A percentile compares a stretch with the other conserved stretches of the same genome.
Conservation (phyloP, 1,140 invertebrate species). For the Onthophagus taurus region DNA sequence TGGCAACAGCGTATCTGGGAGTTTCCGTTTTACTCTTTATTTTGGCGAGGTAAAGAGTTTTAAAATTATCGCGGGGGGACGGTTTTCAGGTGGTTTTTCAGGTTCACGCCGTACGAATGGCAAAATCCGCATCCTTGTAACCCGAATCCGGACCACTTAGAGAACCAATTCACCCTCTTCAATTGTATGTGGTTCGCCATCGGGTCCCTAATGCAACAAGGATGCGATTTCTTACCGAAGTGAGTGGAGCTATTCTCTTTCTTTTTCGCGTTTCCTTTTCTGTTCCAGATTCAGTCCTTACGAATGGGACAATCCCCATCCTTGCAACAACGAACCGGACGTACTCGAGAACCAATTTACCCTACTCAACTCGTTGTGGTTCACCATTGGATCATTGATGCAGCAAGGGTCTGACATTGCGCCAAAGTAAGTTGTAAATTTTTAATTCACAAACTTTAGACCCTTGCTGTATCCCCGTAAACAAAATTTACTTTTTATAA, state of each 20-base stretch:
- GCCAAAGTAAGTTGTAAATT: conserved; percentile 45
- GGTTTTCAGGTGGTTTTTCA: conserved; percentile 29
- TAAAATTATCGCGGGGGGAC: background rate
- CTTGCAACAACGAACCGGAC: conserved; percentile 66
- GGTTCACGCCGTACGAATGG: conserved; percentile 92
- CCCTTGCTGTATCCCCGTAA: too few species aligned
- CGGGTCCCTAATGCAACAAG: conserved; percentile 87
- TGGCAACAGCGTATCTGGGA: conserved; percentile 86
- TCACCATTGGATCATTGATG: conserved; percentile 82
- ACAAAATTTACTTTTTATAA: conserved; percentile 7
- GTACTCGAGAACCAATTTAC: conserved; percentile 82
- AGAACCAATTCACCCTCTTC: conserved; percentile 85
- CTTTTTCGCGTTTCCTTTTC: conserved; percentile 26
- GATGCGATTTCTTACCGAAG: conserved; percentile 85
- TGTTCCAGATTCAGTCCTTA: conserved; percentile 74
- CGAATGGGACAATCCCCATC: conserved; percentile 81
- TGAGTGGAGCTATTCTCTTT: conserved; percentile 44
- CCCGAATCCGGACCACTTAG: conserved; percentile 63
- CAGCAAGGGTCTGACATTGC: conserved; percentile 87
- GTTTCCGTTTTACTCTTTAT: conserved; percentile 90
- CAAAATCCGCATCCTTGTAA: conserved; percentile 77
- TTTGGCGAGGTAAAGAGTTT: conserved; percentile 62
- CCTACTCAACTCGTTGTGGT: conserved; percentile 79
- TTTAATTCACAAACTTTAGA: background rate
- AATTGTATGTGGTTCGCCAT: conserved; percentile 96